Base-by-base conservation (phyloP, 2,797 vertebrate species). In the Mareca strepera region DNA sequence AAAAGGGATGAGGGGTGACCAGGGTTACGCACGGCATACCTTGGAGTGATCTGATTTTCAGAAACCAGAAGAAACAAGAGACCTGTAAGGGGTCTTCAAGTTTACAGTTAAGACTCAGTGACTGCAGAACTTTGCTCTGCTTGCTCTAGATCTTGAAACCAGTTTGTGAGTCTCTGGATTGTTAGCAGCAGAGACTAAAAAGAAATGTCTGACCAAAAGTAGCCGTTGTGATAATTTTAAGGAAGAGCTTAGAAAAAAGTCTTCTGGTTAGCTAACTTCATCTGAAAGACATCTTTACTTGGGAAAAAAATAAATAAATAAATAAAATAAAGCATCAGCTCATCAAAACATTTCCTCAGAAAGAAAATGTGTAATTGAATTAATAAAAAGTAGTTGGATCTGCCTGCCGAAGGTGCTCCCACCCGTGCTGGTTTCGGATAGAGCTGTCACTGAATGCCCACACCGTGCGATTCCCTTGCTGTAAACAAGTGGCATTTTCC, bases 401-500 rank as follows among this genome's bases (percentile, higher is more conserved):
- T 77, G 76, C 66, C 60, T 92, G 70, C 33, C 4, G 63, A 88
- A 87, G 59, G 67, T 76, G 92, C n/a, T 21, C 66, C 63, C 33
- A 28, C 39, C 37, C 5, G 1, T 17, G 52, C 84, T 48, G 56
- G 22, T 81, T 78, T 64, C 16, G 60, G 63, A 43, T 6, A 66
- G 31, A 76, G 48, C 58, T 86, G 83, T 48, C 90, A 87, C 56
- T 1, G 0, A 86, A 66, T 7, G 6, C 68, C 63, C 78, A 55
- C 83, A 90, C 82, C 85, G 86, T 2, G 7, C 70, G 86, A 95
- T 83, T 96, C 87, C 85, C 64, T 63, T 74, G 68, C 43, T 84
- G 53, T 91, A 96, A 96, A 95, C 91, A 96, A 94, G n/a, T 55
- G 33, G 67, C 80, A 77, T 94, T 97, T 94, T 97, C 85, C 69